Conservation (phyloP, 1,140 invertebrate genomes). For the Lerema accius region DNA sequence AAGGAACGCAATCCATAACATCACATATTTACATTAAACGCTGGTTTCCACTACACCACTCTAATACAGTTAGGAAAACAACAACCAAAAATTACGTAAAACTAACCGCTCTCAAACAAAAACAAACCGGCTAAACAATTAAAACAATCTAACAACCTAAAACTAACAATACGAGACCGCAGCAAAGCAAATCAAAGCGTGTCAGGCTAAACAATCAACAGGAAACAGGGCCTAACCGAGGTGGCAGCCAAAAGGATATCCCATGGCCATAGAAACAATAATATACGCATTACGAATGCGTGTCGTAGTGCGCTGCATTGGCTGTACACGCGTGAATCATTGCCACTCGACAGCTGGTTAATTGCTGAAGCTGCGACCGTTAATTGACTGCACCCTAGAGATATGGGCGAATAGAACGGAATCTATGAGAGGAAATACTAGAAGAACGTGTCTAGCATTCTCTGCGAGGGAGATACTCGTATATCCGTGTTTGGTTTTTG, state of each 20-base stretch:
- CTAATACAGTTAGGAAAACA: background rate
- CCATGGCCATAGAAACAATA: conserved; percentile 53
- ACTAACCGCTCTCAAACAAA: background rate
- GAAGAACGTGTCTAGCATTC: background rate
- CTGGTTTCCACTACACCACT: no score
- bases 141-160: conserved; percentile 13
- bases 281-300: conserved; percentile 43
- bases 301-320: conserved; percentile 29
- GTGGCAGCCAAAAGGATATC: conserved; percentile 56
- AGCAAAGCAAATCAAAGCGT: conserved; percentile 5
- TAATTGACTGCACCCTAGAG: conserved; percentile 22
- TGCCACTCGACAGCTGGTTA: conserved; percentile 26
- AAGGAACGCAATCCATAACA: no score
- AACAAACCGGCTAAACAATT: conserved; percentile 3
- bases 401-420: background rate
- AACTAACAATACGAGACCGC: background rate
- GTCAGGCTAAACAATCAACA: conserved; percentile 52
- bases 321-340: conserved; percentile 45
- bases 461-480: no score
- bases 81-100: background rate
- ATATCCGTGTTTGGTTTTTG: no score
- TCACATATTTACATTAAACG: no score
- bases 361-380: conserved; percentile 33
- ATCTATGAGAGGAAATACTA: background rate
- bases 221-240: conserved; percentile 50